These are phyloP conservation scores for Callionymus lyra DNA, from an alignment of 2,113 vertebrate species.

Conservation along the genomic window DNA sequence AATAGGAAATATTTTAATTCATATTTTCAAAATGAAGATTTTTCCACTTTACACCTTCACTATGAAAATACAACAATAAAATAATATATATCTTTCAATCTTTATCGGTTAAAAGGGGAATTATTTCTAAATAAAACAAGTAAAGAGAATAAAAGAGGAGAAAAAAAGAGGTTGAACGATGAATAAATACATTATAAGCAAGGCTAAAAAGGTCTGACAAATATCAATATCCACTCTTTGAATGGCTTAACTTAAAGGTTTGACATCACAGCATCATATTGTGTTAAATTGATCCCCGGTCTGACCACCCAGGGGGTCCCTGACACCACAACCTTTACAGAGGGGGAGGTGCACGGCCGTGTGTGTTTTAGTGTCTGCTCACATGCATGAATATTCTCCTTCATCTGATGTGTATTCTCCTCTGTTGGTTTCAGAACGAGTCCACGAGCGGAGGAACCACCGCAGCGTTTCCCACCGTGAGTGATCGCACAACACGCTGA, in stretches of 20 bases:
- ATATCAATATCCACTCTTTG: conserved; percentile 1
- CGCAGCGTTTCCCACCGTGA: conserved; percentile 17
- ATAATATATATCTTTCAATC: no score
- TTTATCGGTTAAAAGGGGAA: no score
- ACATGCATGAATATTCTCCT: conserved; percentile 54
- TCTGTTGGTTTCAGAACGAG: conserved; percentile 8
- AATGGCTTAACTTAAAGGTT: conserved; percentile 34
- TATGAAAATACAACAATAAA: no score
- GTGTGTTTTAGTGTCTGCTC: conserved; percentile 41
- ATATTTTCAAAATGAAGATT: no score
- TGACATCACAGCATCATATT: conserved; percentile 44
- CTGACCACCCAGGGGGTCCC: conserved; percentile 77
- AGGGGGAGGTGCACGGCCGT: conserved; percentile 50
- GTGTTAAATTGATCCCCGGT: conserved; percentile 61
- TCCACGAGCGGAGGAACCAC: conserved; percentile 11
- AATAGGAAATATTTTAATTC: no score
- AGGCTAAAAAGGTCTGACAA: no score
- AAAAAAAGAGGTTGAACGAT: no score
- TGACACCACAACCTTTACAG: conserved; percentile 53
- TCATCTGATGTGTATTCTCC: conserved; percentile 45
- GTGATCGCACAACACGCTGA: conserved; percentile 15
- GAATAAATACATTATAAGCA: no score
- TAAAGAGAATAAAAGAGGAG: no score
- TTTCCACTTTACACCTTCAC: no score
- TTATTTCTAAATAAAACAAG: no score